Evolutionary conservation across 2,888 invertebrate genomes (phyloP).

Genomic region (Melinaea menophilus): DNA sequence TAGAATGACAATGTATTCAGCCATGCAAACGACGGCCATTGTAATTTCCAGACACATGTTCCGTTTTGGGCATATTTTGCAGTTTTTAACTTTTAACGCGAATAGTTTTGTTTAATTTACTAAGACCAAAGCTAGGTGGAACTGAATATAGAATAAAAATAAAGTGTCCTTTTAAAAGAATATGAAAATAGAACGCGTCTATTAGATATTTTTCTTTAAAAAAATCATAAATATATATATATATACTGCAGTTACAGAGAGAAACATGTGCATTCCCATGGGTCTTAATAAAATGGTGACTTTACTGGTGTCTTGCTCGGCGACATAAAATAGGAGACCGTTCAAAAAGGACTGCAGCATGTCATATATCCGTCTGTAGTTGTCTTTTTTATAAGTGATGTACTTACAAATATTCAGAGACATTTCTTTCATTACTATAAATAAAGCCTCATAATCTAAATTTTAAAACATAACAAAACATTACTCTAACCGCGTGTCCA

Average conservation of each 20-base stretch:
- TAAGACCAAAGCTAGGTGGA: conserved; percentile 16
- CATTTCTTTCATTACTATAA: no score
- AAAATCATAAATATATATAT: background rate
- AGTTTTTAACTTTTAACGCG: conserved; percentile 25
- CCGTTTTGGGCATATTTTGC: conserved; percentile 25
- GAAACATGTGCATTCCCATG: conserved; percentile 19
- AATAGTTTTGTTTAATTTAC: conserved; percentile 14
- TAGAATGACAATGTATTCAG: conserved; percentile 6
- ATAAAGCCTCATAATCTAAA: no score
- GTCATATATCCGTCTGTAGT: conserved; percentile 56
- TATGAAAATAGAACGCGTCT: conserved; percentile 14
- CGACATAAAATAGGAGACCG: conserved; percentile 54
- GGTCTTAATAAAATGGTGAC: conserved; percentile 49
- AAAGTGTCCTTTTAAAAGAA: conserved; percentile 23
- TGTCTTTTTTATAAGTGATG: conserved; percentile 40
- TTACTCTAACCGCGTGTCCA: no score
- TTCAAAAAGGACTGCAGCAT: conserved; percentile 47
- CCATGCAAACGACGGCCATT: conserved; percentile 20
- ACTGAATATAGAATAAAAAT: conserved; percentile 25
- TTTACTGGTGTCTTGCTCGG: conserved; percentile 52
- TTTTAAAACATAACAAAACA: no score
- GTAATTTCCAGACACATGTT: conserved; percentile 23
- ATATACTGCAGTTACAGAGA: conserved; percentile 14
- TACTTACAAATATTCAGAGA: background rate
- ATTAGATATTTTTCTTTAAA: conserved; percentile 22